These are phyloP conservation scores for Alfaro cultratus DNA, from an alignment of 2,797 vertebrate genomes.

Conservation along the genomic window DNA sequence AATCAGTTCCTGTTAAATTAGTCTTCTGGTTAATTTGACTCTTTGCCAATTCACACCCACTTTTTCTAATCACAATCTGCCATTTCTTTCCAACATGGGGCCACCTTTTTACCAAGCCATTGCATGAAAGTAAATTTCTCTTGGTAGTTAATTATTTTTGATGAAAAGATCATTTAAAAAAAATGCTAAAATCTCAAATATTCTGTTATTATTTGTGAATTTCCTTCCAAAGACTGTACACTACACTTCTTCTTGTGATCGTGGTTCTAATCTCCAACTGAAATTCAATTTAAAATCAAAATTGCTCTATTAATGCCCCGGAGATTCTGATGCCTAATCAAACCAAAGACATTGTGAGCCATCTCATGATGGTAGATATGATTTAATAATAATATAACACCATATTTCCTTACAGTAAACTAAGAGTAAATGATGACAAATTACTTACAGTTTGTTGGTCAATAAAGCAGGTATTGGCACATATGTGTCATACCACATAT, in stretches of 20 bases:
- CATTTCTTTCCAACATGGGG: background rate
- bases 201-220: background rate
- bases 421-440: background rate
- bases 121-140: background rate
- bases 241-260: background rate
- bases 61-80: background rate
- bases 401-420: background rate
- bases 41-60: background rate
- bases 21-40: background rate
- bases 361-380: background rate
- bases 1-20: background rate
- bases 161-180: background rate
- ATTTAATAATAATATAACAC: background rate
- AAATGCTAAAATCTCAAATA: background rate
- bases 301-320: background rate
- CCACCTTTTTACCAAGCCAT: background rate
- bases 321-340: background rate
- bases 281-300: background rate
- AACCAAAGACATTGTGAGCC: background rate
- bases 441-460: background rate
- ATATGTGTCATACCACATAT: background rate
- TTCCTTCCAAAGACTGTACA: background rate
- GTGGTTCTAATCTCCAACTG: background rate
- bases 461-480: background rate
- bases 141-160: background rate